Base-by-base conservation (phyloP, 2,113 vertebrate species). In the Malaclemys terrapin region DNA sequence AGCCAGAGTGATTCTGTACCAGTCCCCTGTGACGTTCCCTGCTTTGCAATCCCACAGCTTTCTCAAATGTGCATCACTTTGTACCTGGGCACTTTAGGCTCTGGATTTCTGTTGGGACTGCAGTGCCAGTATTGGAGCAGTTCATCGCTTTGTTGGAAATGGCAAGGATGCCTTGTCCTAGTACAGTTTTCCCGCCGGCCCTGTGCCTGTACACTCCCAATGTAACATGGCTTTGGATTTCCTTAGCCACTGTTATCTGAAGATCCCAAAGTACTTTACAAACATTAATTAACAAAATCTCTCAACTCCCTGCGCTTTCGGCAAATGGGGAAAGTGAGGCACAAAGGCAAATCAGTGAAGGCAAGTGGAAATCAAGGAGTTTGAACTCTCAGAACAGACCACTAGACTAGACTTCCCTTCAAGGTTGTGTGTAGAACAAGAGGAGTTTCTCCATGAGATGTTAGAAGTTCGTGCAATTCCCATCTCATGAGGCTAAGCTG, bases 101-200 rank as follows among this genome's bases (percentile, higher is more conserved):
- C 72, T 76, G 72, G 38, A 10, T 45, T 76, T 45, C 72, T 45
- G 72, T 13, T 76, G 72, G 38, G 20, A 45, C 38, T 45, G 82
- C 0, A 1, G 0, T 9, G 14, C 31, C 45, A 35, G 5, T 69
- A 54, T 81, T 27, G 81, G 52, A 83, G 65, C 47, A 19, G 0
- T 17, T 38, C 38, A 57, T 59, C 27, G 42, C 20, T 54, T 25
- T 19, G 83, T 84, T 25, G 1, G 59, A 87, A 87, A 53, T 13
- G 25, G 72, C 78, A 82, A 69, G 72, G n/a, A 80, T 29, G 69
- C 65, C 16, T 80, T 7, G n/a, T 72, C 52, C 31, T 53, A 69
- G 52, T 27, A 47, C 27, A 3, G 52, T 42, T 76, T 29, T 53
- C 5, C 69, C 19, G 31, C 13, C 35, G 69, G 9, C 25, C 1